These are phyloP conservation scores for Bucco capensis DNA, from an alignment of 2,113 vertebrate genomes.

Conservation along the genomic window DNA sequence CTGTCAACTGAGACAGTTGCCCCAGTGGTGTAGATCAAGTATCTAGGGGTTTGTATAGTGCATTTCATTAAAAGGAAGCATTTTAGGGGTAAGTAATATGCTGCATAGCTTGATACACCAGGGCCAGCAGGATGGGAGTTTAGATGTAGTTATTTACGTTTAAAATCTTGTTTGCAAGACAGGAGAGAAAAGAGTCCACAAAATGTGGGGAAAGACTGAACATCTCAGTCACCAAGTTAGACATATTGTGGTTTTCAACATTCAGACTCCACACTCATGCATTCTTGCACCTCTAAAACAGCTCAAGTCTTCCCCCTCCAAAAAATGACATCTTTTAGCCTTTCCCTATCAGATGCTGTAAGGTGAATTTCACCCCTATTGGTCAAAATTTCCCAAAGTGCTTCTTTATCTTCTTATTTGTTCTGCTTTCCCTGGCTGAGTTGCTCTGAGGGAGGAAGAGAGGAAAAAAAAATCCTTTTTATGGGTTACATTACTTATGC, in stretches of 20 bases:
- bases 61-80: neutral
- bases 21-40: neutral
- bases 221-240: neutral
- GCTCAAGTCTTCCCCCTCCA: neutral
- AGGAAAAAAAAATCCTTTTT: neutral
- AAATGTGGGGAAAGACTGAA: neutral
- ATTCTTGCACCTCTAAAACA: neutral
- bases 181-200: neutral
- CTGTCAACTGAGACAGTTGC: neutral
- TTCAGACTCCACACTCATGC: neutral
- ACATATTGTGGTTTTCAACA: neutral
- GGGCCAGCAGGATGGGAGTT: neutral
- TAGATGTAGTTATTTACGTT: neutral
- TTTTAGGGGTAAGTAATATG: neutral
- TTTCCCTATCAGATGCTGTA: neutral
- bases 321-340: neutral
- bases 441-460: neutral
- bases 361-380: slow-evolving; percentile 1
- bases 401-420: slow-evolving; percentile 38
- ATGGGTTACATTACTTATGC: slow-evolving; percentile 61
- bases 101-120: neutral
- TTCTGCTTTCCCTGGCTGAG: slow-evolving; percentile 20
- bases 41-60: neutral
- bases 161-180: neutral
- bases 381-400: slow-evolving; percentile 9